A percentile compares a stretch with the other conserved stretches of the same genome.
These are phyloP conservation scores for Holothuria glaberrima DNA, from an alignment of 35 echinoderm and acorn worm genomes.

Conservation along the genomic window DNA sequence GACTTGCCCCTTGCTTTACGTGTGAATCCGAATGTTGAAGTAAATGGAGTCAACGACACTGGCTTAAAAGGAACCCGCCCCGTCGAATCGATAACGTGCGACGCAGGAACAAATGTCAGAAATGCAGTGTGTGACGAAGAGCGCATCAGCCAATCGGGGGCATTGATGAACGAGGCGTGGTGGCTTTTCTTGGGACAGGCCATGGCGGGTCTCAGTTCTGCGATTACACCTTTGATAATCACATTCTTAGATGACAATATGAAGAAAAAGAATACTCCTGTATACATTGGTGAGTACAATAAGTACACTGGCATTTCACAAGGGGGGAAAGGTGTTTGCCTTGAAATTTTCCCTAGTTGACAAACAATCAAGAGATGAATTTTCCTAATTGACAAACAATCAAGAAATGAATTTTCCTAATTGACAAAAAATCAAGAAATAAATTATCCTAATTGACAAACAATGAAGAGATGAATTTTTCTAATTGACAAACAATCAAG, in stretches of 20 bases:
- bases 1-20: conserved; percentile 3
- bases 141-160: conserved; percentile 27
- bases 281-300: conserved; percentile 34
- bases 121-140: conserved; percentile 42
- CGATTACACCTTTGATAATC: conserved; percentile 14
- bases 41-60: not conserved
- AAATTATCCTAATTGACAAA: too few relatives aligned
- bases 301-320: too few relatives aligned
- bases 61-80: not conserved
- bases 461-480: too few relatives aligned
- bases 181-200: conserved; percentile 45
- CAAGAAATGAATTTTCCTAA: too few relatives aligned
- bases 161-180: conserved; percentile 49
- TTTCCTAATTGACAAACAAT: too few relatives aligned
- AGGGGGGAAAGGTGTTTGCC: too few relatives aligned
- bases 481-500: too few relatives aligned
- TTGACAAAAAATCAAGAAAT: too few relatives aligned
- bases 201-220: not conserved
- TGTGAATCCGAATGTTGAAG: not conserved
- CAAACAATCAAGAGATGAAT: too few relatives aligned
- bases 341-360: too few relatives aligned
- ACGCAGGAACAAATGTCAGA: conserved; percentile 9
- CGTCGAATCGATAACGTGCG: conserved; percentile 18
- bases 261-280: conserved; percentile 55
- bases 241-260: conserved; percentile 49